Evolutionary conservation across 2,797 vertebrate genomes (phyloP).

Genomic region (Cirrhinus mrigala): DNA sequence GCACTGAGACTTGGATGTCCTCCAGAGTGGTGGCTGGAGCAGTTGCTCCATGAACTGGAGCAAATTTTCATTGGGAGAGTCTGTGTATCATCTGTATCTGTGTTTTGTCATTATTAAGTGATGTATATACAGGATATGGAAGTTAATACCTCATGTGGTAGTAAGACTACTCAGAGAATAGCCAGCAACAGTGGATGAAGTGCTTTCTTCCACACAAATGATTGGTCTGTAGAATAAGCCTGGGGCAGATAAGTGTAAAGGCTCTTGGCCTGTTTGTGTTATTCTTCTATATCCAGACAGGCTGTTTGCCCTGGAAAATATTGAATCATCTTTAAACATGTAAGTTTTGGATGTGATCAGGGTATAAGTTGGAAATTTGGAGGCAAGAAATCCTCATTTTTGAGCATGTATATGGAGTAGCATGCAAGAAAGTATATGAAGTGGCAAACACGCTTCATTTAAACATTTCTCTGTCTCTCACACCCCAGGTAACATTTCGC

Average conservation of each 20-base stretch:
- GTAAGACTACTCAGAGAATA: conserved; percentile 55
- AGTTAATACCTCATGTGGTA: conserved; percentile 61
- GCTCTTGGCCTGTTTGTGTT: neutral
- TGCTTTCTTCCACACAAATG: conserved; percentile 48
- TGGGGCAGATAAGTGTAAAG: neutral
- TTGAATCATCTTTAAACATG: neutral
- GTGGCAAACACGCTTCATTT: neutral
- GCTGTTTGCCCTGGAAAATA: neutral
- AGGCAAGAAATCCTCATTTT: neutral
- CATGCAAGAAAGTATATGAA: neutral
- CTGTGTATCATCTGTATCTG: conserved; percentile 36
- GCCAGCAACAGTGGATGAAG: conserved; percentile 61
- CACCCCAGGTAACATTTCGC: conserved; percentile 88
- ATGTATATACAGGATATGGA: conserved; percentile 52
- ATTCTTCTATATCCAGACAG: neutral
- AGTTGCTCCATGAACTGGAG: neutral
- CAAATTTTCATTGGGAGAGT: neutral
- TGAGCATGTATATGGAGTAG: neutral
- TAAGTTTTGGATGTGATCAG: neutral
- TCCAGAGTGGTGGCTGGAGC: neutral
- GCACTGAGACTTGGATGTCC: neutral
- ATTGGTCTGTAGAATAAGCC: neutral
- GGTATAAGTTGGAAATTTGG: neutral
- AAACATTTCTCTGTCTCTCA: neutral
- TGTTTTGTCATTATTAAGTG: conserved; percentile 56